Evolutionary conservation across 2,888 invertebrate genomes (phyloP).

Genomic region (Acronicta psi): DNA sequence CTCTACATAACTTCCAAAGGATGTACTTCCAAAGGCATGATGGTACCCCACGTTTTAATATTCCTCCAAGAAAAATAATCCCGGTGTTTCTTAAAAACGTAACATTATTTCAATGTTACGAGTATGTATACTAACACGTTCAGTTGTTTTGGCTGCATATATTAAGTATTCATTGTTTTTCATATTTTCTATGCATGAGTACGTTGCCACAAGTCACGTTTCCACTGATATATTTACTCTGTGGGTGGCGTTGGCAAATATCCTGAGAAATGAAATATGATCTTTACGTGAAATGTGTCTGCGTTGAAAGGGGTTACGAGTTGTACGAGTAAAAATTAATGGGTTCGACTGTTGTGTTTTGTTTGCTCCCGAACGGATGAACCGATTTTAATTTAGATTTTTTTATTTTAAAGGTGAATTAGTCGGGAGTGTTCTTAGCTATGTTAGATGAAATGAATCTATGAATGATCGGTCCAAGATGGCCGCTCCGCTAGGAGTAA

Average conservation of each 20-base stretch:
- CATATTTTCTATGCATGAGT: conserved; percentile 58
- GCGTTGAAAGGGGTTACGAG: conserved; percentile 19
- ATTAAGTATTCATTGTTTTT: conserved; percentile 55
- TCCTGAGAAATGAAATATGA: conserved; percentile 44
- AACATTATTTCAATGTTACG: conserved; percentile 34
- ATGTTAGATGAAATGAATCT: too few species aligned
- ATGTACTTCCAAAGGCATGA: too few species aligned
- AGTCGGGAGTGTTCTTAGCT: too few species aligned
- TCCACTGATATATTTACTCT: conserved; percentile 51
- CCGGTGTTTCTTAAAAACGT: conserved; percentile 1
- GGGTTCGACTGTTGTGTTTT: conserved; percentile 3
- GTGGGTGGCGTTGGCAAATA: conserved; percentile 36
- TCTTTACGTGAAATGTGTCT: conserved; percentile 46
- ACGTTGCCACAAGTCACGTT: conserved; percentile 40
- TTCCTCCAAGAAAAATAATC: too few species aligned
- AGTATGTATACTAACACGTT: conserved; percentile 31
- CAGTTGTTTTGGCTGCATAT: conserved; percentile 40
- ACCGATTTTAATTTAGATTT: too few species aligned
- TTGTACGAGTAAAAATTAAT: conserved; percentile 32
- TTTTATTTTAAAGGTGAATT: too few species aligned
- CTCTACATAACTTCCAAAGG: too few species aligned
- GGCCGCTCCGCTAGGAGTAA: too few species aligned
- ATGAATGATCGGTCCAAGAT: too few species aligned
- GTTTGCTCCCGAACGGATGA: too few species aligned
- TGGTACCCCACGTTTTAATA: too few species aligned